Evolutionary conservation across 2,113 vertebrate genomes (phyloP).

Genomic region (Perca schrenkii): DNA sequence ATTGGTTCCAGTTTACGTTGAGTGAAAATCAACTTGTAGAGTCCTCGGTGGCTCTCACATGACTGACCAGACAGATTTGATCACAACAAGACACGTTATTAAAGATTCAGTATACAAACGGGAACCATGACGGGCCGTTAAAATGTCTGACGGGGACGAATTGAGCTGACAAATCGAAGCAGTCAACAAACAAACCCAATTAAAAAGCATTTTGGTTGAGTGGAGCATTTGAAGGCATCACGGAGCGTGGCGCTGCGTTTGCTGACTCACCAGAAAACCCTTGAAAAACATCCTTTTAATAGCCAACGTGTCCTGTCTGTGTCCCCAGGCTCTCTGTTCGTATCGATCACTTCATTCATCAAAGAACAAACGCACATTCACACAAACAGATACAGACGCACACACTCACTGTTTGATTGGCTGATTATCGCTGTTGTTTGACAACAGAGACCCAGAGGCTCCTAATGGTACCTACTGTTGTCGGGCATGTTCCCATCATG

Average conservation of each 20-base stretch:
- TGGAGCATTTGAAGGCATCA: slow-evolving; percentile 25
- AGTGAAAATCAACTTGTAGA: slow-evolving; percentile 5
- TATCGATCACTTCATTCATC: slow-evolving; percentile 69
- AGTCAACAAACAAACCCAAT: slow-evolving; percentile 8
- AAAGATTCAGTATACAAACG: neutral
- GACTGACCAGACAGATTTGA: neutral
- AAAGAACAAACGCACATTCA: slow-evolving; percentile 19
- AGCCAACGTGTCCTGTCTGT: slow-evolving; percentile 46
- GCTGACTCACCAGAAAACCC: slow-evolving; percentile 56
- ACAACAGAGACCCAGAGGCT: slow-evolving; percentile 10
- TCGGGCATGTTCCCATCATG: slow-evolving; percentile 40
- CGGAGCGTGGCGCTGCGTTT: slow-evolving; percentile 4
- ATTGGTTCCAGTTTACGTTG: slow-evolving; percentile 14
- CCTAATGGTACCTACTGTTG: neutral
- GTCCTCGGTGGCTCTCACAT: neutral
- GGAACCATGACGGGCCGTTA: neutral
- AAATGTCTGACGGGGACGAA: neutral
- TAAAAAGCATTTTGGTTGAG: slow-evolving; percentile 12
- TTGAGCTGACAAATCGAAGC: slow-evolving; percentile 7
- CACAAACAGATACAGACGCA: neutral
- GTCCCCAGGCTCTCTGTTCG: slow-evolving; percentile 50
- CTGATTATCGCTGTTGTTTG: slow-evolving; percentile 14
- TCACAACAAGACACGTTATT: neutral
- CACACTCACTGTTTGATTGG: slow-evolving; percentile 26
- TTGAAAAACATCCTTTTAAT: slow-evolving; percentile 56